Evolutionary conservation across 2,888 invertebrate genomes (phyloP), one percentile per base, ranked within the genome.

Genomic region (Mimas tiliae): DNA sequence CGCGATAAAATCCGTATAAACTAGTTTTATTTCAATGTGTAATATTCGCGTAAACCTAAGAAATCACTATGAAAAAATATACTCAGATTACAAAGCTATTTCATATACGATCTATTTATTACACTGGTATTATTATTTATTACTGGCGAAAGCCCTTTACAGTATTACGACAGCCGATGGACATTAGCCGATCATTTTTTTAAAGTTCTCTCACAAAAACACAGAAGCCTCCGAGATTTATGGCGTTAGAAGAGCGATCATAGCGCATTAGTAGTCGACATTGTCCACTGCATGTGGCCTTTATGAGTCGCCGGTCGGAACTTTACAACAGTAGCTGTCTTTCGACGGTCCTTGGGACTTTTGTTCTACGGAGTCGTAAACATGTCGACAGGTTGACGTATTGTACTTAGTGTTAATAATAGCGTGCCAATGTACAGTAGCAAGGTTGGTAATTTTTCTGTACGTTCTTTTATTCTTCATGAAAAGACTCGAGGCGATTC

Each of bases 361-460:
- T 92, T 92, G 92, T 93, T 92, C 90, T 90, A 83, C 69, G 55
- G 70, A 69, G 81, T 87, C 84, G 84, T 89, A 90, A 91, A 91
- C 84, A 89, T 91, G 91, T 92, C 91, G 89, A 90, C 93, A 92
- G 88, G 91, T 93, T 86, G 75, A 71, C 72, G 78, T 80, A 74
- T 83, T 78, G 75, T 77, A 76, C 42, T 58, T 16, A 74, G 69
- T 72, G 73, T 74, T 74, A 70, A 70, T 76, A 68, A 68, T 67
- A 47, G 51, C 47, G 55, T 50, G 68, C 27, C 1, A 21, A 19
- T 51, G 70, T 70, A 55, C 47, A 64, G 53, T 47, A 53, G 53
- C 16, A 33, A 38, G 47, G n/a, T 14, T 64, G 16, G 27, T 19
- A 14, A 42, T 58, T 58, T 19, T 58, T 9, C 55, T 55, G 55